These are phyloP conservation scores for Hydropsyche tenuis DNA, from an alignment of 1,140 invertebrate species.

Conservation along the genomic window DNA sequence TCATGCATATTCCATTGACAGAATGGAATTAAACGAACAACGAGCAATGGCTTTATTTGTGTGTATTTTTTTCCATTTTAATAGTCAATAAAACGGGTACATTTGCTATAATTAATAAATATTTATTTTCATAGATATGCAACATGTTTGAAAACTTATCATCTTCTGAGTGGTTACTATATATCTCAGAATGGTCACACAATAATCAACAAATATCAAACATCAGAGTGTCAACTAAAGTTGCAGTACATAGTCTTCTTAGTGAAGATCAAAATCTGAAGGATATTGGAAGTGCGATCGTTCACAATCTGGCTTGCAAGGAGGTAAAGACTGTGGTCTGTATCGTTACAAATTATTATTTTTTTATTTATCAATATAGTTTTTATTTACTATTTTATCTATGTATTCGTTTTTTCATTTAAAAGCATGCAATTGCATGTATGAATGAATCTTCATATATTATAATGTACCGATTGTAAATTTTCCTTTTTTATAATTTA, in stretches of 20 bases:
- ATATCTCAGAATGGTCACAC: constrained; percentile 89
- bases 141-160: constrained; percentile 90
- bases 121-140: constrained; percentile 71
- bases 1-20: constrained; percentile 84
- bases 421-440: no score
- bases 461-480: no score
- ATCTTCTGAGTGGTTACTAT: constrained; percentile 90
- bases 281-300: constrained; percentile 82
- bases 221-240: constrained; percentile 87
- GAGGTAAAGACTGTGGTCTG: constrained; percentile 96
- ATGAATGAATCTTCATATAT: no score
- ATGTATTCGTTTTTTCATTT: constrained; percentile 43
- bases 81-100: constrained; percentile 7
- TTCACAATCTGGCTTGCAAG: constrained; percentile 92
- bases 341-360: constrained; percentile 65
- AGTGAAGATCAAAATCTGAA: constrained; percentile 75
- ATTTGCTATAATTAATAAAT: no score
- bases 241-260: constrained; percentile 85
- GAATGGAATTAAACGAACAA: constrained; percentile 77
- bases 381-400: constrained; percentile 52
- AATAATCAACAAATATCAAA: constrained; percentile 80
- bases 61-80: constrained; percentile 60
- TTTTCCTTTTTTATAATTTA: no score
- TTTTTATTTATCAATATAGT: neutral
- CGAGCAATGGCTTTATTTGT: constrained; percentile 81